Base-by-base conservation (phyloP, 1,140 invertebrate species). In the Ctenoplectra terminalis region DNA sequence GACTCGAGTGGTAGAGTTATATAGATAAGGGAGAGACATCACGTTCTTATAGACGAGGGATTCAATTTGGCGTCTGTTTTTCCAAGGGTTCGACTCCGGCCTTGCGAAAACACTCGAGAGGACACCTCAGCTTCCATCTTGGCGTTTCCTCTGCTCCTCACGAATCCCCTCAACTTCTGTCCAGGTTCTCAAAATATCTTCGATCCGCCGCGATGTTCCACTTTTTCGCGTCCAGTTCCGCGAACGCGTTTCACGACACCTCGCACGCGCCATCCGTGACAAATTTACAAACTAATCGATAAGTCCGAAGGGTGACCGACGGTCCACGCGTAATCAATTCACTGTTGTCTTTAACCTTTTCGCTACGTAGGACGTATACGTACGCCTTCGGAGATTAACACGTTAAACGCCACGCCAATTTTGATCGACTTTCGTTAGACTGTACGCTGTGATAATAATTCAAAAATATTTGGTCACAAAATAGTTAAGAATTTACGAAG, bases 41-140 rank as follows among this genome's bases (percentile, higher is more conserved):
- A 85, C 84, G 87, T 90, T 92, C 89, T 91, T 92, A 90, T 90
- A 91, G 89, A 87, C 88, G 86, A 88, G 88, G 91, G 92, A 93
- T 94, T 94, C 93, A 94, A 94, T 94, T 94, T 94, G 91, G 88
- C 90, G 91, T 92, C 90, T 94, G 93, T 94, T 94, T 93, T 94
- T 94, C 91, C 90, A 94, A 94, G 92, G 93, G 92, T 94, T 93
- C 93, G 92, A 94, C 93, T 94, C 93, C 90, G 87, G 91, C 85
- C 92, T 93, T 93, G 92, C 89, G 81, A 92, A 94, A 94, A 94
- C 93, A 94, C 93, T 94, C 92, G 88, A 93, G 67, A 84, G 90
- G 91, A 94, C 92, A 93, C 92, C 91, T 93, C 87, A 83, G 61
- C 85, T 84, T 82, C 92, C 91, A 93, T 93, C 92, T 92, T 92